Percentiles rank a stretch among this genome's conserved stretches.
Conservation (phyloP, 2,113 vertebrate species). For the Ctenomys sociabilis region DNA sequence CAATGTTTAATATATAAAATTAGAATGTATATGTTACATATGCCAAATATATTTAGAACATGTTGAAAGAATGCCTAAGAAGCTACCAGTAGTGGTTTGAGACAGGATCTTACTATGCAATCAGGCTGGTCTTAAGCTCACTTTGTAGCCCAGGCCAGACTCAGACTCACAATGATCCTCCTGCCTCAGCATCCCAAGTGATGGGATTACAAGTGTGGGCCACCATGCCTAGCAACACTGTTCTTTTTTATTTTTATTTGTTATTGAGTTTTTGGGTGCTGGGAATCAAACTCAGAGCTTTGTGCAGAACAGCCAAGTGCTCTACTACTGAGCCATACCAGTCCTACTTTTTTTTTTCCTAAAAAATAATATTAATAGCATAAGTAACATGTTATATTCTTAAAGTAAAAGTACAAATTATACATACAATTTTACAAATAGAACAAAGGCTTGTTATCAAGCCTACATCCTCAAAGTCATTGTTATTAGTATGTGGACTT, state of each 20-base stretch:
- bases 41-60: background rate
- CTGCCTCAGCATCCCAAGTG: too few species aligned
- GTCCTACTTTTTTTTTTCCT: background rate
- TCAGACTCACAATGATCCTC: too few species aligned
- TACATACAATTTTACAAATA: background rate
- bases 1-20: background rate
- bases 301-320: background rate
- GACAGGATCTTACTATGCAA: too few species aligned
- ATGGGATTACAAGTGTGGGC: too few species aligned
- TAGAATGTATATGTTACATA: background rate
- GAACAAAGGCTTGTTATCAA: background rate
- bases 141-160: too few species aligned
- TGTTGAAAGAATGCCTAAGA: background rate
- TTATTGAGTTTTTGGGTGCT: background rate
- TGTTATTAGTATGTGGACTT: background rate
- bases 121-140: too few species aligned
- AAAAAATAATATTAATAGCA: background rate
- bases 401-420: slow-evolving; percentile 23
- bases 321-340: background rate
- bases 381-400: background rate
- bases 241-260: background rate
- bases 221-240: background rate
- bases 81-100: background rate
- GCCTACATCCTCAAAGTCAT: background rate
- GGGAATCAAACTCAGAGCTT: background rate